These are phyloP conservation scores for Sminthurides aquaticus DNA, from an alignment of 2,888 invertebrate genomes.

Conservation along the genomic window DNA sequence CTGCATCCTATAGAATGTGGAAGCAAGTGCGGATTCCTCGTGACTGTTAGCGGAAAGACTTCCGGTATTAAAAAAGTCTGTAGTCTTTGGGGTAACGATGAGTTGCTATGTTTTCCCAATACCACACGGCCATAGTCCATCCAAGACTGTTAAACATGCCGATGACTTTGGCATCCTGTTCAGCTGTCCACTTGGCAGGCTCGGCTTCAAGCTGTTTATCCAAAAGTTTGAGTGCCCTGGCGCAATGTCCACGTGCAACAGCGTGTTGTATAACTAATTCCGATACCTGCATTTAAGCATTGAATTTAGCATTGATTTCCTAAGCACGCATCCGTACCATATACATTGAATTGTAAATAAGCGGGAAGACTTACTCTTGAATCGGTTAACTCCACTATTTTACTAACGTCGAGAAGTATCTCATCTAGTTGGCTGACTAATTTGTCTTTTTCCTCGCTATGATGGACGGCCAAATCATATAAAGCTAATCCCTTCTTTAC, in stretches of 20 bases:
- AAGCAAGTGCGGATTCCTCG: too few relatives aligned
- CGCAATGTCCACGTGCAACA: constrained; percentile 68
- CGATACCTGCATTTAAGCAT: constrained; percentile 55
- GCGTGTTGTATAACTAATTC: constrained; percentile 78
- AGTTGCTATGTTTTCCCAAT: constrained; percentile 54
- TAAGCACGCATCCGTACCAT: not conserved
- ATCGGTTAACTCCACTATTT: constrained; percentile 73
- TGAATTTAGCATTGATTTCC: not conserved
- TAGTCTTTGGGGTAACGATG: constrained; percentile 62
- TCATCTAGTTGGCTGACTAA: constrained; percentile 56
- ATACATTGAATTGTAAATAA: not conserved
- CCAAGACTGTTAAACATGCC: constrained; percentile 60
- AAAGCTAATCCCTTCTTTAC: constrained; percentile 58
- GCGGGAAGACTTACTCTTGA: constrained; percentile 57
- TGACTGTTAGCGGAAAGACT: too few relatives aligned
- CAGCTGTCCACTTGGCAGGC: constrained; percentile 53
- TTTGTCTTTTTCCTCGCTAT: constrained; percentile 3
- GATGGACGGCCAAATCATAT: constrained; percentile 11
- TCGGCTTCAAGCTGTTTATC: constrained; percentile 73
- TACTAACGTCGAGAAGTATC: constrained; percentile 63
- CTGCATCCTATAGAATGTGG: too few relatives aligned
- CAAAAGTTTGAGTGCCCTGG: constrained; percentile 69
- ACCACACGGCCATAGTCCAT: constrained; percentile 61
- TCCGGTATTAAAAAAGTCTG: constrained; percentile 64
- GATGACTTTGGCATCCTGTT: constrained; percentile 61